Percentiles rank a stretch among this genome's conserved stretches.
phyloP scores from a whole-genome alignment of 2,797 vertebrate species.

The Pagetopsis macropterus region DNA sequence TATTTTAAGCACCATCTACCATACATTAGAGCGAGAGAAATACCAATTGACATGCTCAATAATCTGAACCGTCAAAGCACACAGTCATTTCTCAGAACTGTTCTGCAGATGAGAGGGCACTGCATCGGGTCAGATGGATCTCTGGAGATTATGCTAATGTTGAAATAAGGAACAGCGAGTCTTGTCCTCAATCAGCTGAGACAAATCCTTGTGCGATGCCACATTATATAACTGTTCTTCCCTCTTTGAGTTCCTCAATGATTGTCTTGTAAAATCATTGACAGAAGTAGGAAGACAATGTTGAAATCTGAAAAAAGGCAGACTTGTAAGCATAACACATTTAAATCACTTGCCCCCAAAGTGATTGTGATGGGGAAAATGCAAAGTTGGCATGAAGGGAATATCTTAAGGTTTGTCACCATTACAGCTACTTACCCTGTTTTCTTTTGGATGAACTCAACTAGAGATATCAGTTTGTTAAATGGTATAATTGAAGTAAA shows the following conservation, averaged over 20 bases:
- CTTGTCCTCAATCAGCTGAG: constrained; percentile 71
- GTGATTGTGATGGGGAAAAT: constrained; percentile 3
- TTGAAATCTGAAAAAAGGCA: constrained; percentile 23
- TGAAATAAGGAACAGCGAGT: constrained; percentile 63
- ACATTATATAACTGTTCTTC: constrained; percentile 65
- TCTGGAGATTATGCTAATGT: constrained; percentile 76
- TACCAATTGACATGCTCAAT: constrained; percentile 62
- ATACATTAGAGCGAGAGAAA: constrained; percentile 44
- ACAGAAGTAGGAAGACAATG: constrained; percentile 34
- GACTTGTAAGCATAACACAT: constrained; percentile 18
- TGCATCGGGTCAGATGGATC: constrained; percentile 70
- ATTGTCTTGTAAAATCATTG: constrained; percentile 51
- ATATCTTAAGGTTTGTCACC: constrained; percentile 19
- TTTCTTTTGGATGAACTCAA: constrained; percentile 4
- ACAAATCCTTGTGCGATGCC: constrained; percentile 68
- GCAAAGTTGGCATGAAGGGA: constrained; percentile 2
- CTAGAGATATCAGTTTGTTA: background rate
- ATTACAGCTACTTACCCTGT: constrained; percentile 14
- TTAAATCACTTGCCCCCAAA: constrained; percentile 22
- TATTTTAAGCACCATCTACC: constrained; percentile 46
- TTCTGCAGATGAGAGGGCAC: constrained; percentile 56
- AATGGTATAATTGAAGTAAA: background rate
- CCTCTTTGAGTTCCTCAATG: constrained; percentile 50
- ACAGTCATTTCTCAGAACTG: constrained; percentile 58
- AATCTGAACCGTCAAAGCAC: constrained; percentile 62